These are phyloP conservation scores for Biston betularia DNA, from an alignment of 2,888 invertebrate species.

Conservation along the genomic window DNA sequence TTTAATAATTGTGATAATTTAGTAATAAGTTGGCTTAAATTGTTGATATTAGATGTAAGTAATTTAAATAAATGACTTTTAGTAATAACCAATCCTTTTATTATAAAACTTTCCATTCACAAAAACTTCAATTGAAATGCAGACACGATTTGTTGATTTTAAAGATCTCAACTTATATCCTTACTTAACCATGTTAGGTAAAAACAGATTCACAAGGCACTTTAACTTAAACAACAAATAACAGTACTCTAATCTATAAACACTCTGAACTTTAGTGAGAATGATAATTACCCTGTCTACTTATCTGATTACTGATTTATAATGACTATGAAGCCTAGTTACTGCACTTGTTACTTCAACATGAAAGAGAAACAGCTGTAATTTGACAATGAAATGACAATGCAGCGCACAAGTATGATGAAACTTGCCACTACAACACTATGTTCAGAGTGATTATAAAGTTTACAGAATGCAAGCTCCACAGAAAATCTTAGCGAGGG, in stretches of 20 bases:
- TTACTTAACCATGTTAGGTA: conserved; percentile 5
- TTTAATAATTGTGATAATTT: conserved; percentile 66
- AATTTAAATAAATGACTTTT: conserved; percentile 52
- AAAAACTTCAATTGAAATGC: conserved; percentile 10
- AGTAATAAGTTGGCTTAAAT: conserved; percentile 49
- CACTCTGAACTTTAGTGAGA: neutral
- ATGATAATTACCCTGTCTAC: neutral
- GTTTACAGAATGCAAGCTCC: neutral
- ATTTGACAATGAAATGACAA: neutral
- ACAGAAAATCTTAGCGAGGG: conserved; percentile 88
- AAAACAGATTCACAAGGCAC: conserved; percentile 27
- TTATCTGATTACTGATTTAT: neutral
- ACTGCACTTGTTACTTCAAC: too few species aligned
- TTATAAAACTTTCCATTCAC: conserved; percentile 9
- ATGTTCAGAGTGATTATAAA: neutral
- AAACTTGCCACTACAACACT: too few species aligned
- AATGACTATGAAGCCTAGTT: too few species aligned
- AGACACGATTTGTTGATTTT: conserved; percentile 12
- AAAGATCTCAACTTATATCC: conserved; percentile 11
- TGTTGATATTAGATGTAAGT: conserved; percentile 52
- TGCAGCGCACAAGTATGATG: too few species aligned
- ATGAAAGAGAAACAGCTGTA: neutral
- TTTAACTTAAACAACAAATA: conserved; percentile 19
- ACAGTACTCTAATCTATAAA: neutral
- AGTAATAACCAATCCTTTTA: conserved; percentile 12